phyloP scores from a whole-genome alignment of 2,113 vertebrate species.

The Callorhinus ursinus region DNA sequence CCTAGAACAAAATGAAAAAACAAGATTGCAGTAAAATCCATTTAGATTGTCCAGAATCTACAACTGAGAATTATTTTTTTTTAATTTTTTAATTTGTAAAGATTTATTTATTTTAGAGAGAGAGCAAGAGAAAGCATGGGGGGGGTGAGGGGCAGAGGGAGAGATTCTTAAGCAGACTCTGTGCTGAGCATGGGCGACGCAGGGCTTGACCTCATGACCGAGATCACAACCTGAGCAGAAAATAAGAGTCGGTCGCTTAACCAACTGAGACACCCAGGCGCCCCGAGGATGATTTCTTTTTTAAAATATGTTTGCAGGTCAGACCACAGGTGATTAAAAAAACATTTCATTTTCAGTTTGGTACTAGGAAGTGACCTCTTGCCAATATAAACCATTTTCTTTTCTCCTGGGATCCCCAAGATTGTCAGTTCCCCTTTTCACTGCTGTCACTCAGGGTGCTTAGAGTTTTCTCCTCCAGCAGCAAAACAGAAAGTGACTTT shows the following conservation, averaged over 20 bases:
- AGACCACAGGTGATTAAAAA: not conserved
- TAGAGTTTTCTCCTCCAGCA: not conserved
- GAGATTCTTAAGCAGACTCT: not conserved
- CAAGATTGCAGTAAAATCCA: conserved; percentile 5
- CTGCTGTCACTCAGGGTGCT: not conserved
- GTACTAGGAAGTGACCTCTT: conserved; percentile 10
- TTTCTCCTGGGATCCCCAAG: not conserved
- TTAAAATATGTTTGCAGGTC: not conserved
- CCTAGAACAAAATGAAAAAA: conserved; percentile 84
- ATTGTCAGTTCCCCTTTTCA: not conserved
- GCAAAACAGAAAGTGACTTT: not conserved
- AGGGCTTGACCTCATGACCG: not conserved
- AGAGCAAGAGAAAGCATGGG: not conserved
- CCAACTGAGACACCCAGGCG: not conserved
- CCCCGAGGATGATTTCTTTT: not conserved
- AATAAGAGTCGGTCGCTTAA: not conserved
- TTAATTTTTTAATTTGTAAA: not conserved
- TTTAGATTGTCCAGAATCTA: not conserved
- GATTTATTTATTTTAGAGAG: not conserved
- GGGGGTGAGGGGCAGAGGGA: not conserved
- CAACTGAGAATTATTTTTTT: not conserved
- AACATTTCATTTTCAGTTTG: not conserved
- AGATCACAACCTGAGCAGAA: not conserved
- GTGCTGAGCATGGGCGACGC: not conserved
- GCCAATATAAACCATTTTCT: not conserved